Conservation (phyloP, 2,113 vertebrate species). For the Cyanoliseus patagonus region DNA sequence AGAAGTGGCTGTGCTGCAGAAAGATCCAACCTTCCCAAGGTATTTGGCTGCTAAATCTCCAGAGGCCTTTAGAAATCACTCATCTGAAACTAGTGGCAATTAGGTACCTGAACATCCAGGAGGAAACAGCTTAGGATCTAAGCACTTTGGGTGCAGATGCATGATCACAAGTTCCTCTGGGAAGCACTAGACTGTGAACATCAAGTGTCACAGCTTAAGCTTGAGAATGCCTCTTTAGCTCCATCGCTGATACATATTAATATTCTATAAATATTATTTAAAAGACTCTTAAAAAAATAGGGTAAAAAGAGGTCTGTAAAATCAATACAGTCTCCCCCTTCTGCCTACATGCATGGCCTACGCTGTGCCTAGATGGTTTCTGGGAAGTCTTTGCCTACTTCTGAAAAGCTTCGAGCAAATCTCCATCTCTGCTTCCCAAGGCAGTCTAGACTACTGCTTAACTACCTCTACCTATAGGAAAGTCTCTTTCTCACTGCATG, state of each 20-base stretch:
- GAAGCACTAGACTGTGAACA: neutral
- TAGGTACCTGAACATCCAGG: neutral
- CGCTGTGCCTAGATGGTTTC: neutral
- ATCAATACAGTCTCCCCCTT: neutral
- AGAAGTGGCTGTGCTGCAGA: neutral
- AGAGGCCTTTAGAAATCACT: neutral
- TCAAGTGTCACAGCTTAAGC: neutral
- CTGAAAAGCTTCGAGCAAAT: constrained; percentile 17
- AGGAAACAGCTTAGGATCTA: neutral
- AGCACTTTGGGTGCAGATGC: neutral
- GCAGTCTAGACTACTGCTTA: constrained; percentile 6
- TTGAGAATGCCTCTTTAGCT: neutral
- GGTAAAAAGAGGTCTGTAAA: neutral
- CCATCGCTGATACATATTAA: neutral
- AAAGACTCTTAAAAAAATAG: neutral
- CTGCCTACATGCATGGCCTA: neutral
- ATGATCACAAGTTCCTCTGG: neutral
- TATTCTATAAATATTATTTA: neutral
- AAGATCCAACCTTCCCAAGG: neutral
- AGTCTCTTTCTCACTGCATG: neutral
- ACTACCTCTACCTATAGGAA: neutral
- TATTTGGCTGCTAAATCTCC: neutral
- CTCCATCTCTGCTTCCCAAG: neutral
- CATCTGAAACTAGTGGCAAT: neutral
- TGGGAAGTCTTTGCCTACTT: neutral